phyloP scores from a whole-genome alignment of 2,113 vertebrate species.

The Phoenicopterus ruber region DNA sequence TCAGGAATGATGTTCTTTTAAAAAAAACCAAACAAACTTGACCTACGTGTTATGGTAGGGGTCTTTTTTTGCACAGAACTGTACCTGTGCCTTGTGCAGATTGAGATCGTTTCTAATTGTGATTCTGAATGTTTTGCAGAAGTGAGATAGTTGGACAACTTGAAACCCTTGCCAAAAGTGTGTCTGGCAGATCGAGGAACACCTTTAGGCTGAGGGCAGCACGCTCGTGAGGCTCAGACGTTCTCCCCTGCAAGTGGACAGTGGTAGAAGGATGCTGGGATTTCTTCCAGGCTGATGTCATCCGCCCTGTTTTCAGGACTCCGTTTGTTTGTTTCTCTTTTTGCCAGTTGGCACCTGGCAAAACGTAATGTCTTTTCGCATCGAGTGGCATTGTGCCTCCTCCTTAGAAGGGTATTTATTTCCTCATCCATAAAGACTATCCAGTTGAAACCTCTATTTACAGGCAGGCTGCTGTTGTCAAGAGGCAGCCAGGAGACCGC shows the following conservation, averaged over 20 bases:
- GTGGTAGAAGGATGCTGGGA: background rate
- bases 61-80: background rate
- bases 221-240: accelerated
- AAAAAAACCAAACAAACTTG: background rate
- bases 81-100: background rate
- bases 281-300: background rate
- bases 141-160: background rate
- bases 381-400: background rate
- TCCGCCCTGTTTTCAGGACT: background rate
- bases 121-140: background rate
- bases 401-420: background rate
- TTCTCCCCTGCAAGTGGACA: background rate
- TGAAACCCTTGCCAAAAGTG: background rate
- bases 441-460: accelerated
- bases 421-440: background rate
- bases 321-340: background rate
- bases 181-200: background rate
- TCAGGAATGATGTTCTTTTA: background rate
- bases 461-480: background rate
- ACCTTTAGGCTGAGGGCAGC: background rate
- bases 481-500: background rate
- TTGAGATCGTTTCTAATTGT: background rate
- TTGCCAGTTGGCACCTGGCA: background rate
- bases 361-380: background rate
- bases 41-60: accelerated